Evolutionary conservation across 1,140 invertebrate genomes (phyloP).

Genomic region (Oncopodura yosiiana): DNA sequence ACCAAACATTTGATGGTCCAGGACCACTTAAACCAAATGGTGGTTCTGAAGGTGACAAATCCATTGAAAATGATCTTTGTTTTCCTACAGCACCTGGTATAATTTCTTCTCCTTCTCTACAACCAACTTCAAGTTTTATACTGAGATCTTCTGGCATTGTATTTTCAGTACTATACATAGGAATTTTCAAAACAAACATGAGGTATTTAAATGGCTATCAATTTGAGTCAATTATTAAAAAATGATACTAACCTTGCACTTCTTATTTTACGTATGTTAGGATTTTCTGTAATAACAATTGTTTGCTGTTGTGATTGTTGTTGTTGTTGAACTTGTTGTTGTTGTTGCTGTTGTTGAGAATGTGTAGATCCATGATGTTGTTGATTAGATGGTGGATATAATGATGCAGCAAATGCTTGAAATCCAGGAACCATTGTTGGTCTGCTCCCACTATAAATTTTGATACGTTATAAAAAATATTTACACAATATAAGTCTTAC

Average conservation of each 20-base stretch:
- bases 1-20: conserved; percentile 28
- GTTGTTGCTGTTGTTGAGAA: conserved; percentile 15
- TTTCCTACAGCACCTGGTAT: conserved; percentile 21
- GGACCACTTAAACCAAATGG: conserved; percentile 28
- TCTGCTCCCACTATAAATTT: conserved; percentile 10
- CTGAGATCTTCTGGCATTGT: conserved; percentile 37
- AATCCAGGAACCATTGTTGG: conserved; percentile 30
- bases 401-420: conserved; percentile 28
- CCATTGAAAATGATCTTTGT: conserved; percentile 35
- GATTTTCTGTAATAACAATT: conserved; percentile 35
- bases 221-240: too few relatives aligned
- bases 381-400: conserved; percentile 16
- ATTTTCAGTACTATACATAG: conserved; percentile 30
- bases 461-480: background rate
- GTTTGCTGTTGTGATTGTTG: conserved; percentile 32
- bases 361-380: background rate
- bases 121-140: conserved; percentile 34
- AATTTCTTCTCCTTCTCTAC: conserved; percentile 27
- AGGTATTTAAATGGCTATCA: too few relatives aligned
- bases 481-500: background rate
- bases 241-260: conserved; percentile 19
- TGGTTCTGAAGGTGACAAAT: conserved; percentile 33
- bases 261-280: conserved; percentile 34
- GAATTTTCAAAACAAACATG: too few relatives aligned
- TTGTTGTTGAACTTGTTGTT: conserved; percentile 11